Conservation (phyloP, 1,140 invertebrate genomes). For the Meloidogyne chitwoodi region DNA sequence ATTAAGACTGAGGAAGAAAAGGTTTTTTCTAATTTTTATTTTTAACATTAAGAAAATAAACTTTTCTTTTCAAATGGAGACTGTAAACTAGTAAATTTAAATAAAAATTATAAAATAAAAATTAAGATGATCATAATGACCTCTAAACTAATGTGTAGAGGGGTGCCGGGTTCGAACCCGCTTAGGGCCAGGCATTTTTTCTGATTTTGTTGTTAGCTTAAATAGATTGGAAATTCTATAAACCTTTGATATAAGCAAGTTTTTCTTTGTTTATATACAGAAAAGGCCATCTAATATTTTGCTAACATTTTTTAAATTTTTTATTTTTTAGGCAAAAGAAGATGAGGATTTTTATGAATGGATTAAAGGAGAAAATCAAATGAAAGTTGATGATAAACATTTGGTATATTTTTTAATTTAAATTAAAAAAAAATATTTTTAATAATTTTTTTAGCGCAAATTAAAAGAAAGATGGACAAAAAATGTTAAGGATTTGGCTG, state of each 20-base stretch:
- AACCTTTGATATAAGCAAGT: too few relatives aligned
- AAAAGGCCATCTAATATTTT: not conserved
- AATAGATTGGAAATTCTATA: too few relatives aligned
- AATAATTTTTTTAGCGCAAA: slow-evolving; percentile 61
- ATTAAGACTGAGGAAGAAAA: slow-evolving; percentile 68
- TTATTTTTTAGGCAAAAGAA: slow-evolving; percentile 65
- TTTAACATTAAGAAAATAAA: too few relatives aligned
- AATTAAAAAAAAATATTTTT: too few relatives aligned
- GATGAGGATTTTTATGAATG: slow-evolving; percentile 75
- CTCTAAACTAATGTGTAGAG: too few relatives aligned
- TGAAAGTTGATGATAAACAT: slow-evolving; percentile 61
- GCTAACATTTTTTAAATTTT: not conserved
- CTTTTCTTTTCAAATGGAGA: too few relatives aligned
- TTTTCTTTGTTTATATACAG: not conserved
- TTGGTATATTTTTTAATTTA: slow-evolving; percentile 17
- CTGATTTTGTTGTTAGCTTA: too few relatives aligned
- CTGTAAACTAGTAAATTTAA: not conserved
- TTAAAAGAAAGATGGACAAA: slow-evolving; percentile 75
- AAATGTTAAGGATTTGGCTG: slow-evolving; percentile 72
- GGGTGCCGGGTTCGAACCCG: too few relatives aligned
- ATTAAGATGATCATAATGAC: too few relatives aligned
- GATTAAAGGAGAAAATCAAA: slow-evolving; percentile 72
- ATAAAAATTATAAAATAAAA: too few relatives aligned
- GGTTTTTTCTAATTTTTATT: slow-evolving; percentile 50
- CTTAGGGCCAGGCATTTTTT: too few relatives aligned